A percentile compares a stretch with the other conserved stretches of the same genome.
These are phyloP conservation scores for Tauraco hartlaubi DNA, from an alignment of 2,797 vertebrate genomes.

Conservation along the genomic window DNA sequence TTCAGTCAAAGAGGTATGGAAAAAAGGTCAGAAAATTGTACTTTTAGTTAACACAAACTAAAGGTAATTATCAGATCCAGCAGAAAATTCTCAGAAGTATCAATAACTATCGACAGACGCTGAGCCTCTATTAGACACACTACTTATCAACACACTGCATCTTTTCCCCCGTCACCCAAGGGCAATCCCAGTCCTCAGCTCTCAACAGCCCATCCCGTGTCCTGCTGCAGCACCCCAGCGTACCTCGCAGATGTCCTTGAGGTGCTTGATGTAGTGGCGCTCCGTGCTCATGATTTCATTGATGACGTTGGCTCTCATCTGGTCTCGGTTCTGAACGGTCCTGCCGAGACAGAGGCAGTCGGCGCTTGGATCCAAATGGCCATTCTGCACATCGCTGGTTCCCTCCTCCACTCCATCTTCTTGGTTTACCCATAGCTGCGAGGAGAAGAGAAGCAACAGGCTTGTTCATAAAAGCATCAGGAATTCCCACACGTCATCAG, in stretches of 20 bases:
- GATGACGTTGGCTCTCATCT: conserved; percentile 99
- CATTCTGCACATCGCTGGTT: conserved; percentile 95
- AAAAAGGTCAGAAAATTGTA: conserved; percentile 37
- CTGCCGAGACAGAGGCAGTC: conserved; percentile 97
- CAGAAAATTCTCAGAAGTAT: conserved; percentile 2
- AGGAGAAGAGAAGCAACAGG: conserved; percentile 18
- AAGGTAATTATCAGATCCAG: conserved; percentile 27
- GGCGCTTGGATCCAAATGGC: conserved; percentile 93
- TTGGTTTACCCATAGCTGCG: conserved; percentile 97
- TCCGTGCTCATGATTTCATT: conserved; percentile 99
- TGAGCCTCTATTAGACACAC: neutral
- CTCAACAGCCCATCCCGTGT: neutral
- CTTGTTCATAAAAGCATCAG: neutral
- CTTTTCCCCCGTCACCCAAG: neutral
- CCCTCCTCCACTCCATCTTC: conserved; percentile 96
- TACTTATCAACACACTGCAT: neutral
- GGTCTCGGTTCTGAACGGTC: conserved; percentile 96
- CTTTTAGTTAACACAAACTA: conserved; percentile 9
- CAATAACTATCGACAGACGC: conserved; percentile 17
- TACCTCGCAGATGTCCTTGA: conserved; percentile 98
- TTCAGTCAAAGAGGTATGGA: neutral
- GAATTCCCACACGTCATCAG: neutral
- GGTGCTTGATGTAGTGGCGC: conserved; percentile 97
- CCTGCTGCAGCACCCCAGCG: neutral
- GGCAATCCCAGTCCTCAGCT: neutral